These are phyloP conservation scores for Caerostris darwini DNA, from an alignment of 1,140 invertebrate genomes.

Conservation along the genomic window DNA sequence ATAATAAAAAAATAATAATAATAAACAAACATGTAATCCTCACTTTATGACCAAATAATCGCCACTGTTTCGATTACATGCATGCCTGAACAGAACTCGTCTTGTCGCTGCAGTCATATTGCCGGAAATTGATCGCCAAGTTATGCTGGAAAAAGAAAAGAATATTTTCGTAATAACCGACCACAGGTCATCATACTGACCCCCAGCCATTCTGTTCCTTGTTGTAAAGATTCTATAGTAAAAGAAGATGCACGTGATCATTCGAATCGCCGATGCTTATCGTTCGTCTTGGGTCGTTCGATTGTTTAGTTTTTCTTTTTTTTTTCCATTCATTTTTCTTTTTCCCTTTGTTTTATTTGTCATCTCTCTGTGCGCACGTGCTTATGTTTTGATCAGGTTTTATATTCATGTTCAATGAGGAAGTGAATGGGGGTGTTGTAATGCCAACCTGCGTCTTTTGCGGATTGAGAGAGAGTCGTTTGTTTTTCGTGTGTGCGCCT, in stretches of 20 bases:
- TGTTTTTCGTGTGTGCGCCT: not conserved
- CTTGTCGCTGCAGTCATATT: not conserved
- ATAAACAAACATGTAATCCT: not conserved
- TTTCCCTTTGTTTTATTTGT: constrained; percentile 13
- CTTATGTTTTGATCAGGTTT: constrained; percentile 44
- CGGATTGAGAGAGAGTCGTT: not conserved
- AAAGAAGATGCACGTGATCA: constrained; percentile 3
- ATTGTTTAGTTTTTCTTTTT: constrained; percentile 24
- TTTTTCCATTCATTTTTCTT: not conserved
- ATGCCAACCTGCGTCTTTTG: not conserved
- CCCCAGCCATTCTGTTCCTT: not conserved
- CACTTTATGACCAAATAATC: not conserved
- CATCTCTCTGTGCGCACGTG: constrained; percentile 22
- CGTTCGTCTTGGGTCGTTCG: constrained; percentile 32
- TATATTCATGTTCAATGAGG: not conserved
- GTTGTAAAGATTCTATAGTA: not conserved
- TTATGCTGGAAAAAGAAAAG: not conserved
- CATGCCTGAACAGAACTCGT: not conserved
- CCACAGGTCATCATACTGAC: not conserved
- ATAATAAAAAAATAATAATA: not conserved
- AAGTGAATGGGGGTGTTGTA: not conserved
- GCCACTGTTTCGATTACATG: not conserved
- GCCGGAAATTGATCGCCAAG: constrained; percentile 19
- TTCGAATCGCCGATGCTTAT: constrained; percentile 32
- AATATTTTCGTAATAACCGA: not conserved